Base-by-base conservation (phyloP, 2,113 vertebrate species). In the Bucco capensis region DNA sequence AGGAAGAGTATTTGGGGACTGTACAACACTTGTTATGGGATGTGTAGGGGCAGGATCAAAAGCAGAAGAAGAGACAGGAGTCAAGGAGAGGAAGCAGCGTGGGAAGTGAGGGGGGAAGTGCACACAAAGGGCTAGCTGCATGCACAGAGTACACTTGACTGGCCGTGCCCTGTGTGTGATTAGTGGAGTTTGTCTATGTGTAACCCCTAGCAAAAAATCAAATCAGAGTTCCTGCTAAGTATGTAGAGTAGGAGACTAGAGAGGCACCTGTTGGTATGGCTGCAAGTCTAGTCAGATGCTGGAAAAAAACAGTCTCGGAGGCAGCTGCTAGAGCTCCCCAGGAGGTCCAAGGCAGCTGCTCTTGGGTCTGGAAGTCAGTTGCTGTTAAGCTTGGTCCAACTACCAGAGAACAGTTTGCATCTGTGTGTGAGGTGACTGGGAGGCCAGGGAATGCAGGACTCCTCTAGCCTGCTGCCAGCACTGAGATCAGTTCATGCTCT, bases 161-260 rank as follows among this genome's bases (percentile, higher is more conserved):
- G 51, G 40, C 64, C 12, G 0, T 44, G 62, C 27, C 67, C 40
- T 37, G 10, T 42, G 33, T 93, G 53, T 88, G n/a, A 7, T 54
- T 62, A 35, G 18, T 5, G 4, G 3, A 0, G 9, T 56, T n/a
- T 38, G 25, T 85, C 23, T 5, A 1, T 27, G 14, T 1, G 0
- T 22, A 57, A 57, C 3, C 2, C 0, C 24, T 19, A 49, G 57
- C 28, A n/a, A 27, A 67, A 75, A 66, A 50, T 40, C 28, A 71
- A 75, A 38, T 40, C 65, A 15, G 40, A 35, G 51, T 47, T 60
- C 35, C 28, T 81, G 38, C 19, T 28, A 14, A 35, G 25, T 2
- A 7, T 51, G 44, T 6, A 60, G 31, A 16, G 5, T 19, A 21
- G 38, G n/a, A 56, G 27, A 19, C 14, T 25, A 14, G 27, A 27